Evolutionary conservation across 2,888 invertebrate genomes (phyloP), one percentile per base, ranked within the genome.

Genomic region (Pterobdella sp.): DNA sequence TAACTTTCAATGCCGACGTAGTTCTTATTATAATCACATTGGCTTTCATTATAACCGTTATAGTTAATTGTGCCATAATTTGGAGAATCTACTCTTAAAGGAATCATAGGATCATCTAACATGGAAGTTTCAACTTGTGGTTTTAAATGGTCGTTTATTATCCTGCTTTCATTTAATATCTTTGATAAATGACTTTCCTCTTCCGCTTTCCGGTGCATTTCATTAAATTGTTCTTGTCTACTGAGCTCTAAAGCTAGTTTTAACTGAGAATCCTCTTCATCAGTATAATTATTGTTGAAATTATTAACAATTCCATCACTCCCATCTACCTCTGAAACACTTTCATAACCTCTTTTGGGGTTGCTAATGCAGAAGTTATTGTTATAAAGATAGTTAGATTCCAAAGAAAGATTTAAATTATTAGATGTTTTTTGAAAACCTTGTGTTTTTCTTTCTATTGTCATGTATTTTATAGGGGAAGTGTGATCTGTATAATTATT

Each of bases 161-260:
- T 35, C 3, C 63, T 42, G 52, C 71, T 71, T 63, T 71, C 71
- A 26, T 71, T n/a, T 29, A 71, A 52, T 1, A 36, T 37, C 4
- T n/a, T 31, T 4, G 2, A 34, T 14, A 71, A 26, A 0, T 37
- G 2, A 10, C 7, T 7, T 29, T 71, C 71, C n/a, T 71, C 71
- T 63, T 31, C 1, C 26, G 32, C 36, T 34, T 31, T 32, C 36
- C 32, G 22, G 14, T 52, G 36, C 32, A 52, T 26, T 4, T 70
- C 52, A 49, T 56, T n/a, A 22, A 32, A 36, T n/a, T 71, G 63
- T n/a, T 71, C 71, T 56, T 63, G 56, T n/a, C n/a, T 42, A 52
- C 71, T 71, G 29, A 71, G 31, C 22, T 32, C 60, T 36, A 71
- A 26, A 1, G 71, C 71, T 22, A 71, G 56, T 34, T 71, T n/a